phyloP scores from a whole-genome alignment of 2,113 vertebrate species.

The Gobius niger region DNA sequence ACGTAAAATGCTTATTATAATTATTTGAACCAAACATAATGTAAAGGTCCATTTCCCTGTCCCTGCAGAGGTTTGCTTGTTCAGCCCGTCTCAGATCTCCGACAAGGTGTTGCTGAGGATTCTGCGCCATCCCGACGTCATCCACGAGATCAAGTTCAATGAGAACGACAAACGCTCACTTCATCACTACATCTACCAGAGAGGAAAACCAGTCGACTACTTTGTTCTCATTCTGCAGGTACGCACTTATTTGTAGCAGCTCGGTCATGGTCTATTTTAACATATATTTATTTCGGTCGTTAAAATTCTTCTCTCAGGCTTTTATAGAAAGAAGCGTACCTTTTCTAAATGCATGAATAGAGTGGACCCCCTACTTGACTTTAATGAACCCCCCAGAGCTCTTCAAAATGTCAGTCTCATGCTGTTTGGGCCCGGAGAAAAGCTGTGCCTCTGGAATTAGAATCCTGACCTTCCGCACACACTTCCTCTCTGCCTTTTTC shows the following conservation, averaged over 20 bases:
- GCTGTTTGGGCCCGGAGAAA: not conserved
- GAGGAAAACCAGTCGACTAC: constrained; percentile 87
- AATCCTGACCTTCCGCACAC: constrained; percentile 3
- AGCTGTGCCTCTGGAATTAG: not conserved
- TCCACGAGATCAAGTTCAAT: constrained; percentile 91
- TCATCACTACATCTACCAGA: constrained; percentile 86
- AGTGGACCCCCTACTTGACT: not conserved
- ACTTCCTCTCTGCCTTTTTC: constrained; percentile 7
- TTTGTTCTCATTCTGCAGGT: constrained; percentile 94
- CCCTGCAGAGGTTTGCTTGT: constrained; percentile 84
- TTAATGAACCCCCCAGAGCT: not conserved
- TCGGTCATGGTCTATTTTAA: too few species aligned
- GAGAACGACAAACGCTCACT: constrained; percentile 80
- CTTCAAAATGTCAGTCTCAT: constrained; percentile 10
- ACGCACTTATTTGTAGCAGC: not conserved
- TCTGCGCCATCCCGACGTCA: constrained; percentile 90
- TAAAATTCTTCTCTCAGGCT: too few species aligned
- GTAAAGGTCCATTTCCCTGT: not conserved
- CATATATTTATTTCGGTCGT: too few species aligned
- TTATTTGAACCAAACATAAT: not conserved
- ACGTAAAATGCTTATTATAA: not conserved
- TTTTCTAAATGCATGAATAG: not conserved
- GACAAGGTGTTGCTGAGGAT: constrained; percentile 93
- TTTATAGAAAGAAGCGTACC: too few species aligned
- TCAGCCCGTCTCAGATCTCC: constrained; percentile 82